These are phyloP conservation scores for Ellobius talpinus DNA, from an alignment of 2,113 vertebrate species.

Conservation along the genomic window DNA sequence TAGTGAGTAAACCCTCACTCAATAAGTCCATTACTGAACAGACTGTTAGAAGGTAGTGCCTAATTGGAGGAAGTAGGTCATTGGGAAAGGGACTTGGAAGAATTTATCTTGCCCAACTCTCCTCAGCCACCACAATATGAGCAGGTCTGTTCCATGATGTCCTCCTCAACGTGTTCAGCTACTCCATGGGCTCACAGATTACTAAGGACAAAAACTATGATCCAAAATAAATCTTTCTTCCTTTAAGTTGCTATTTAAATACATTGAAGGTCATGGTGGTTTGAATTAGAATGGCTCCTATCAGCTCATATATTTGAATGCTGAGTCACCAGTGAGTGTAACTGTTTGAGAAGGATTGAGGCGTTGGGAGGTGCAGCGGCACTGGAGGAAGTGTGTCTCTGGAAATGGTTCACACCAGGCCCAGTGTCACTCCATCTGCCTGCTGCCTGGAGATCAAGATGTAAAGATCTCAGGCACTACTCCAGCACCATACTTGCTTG, in stretches of 20 bases:
- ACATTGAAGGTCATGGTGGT: neutral
- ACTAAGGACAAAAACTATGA: neutral
- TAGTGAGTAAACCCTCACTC: neutral
- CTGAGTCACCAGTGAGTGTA: too few relatives aligned
- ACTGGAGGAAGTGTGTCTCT: too few relatives aligned
- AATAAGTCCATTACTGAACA: neutral
- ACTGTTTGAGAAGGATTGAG: too few relatives aligned
- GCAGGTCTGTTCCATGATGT: neutral
- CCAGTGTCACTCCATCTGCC: too few relatives aligned
- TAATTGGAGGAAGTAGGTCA: neutral
- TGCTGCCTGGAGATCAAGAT: too few relatives aligned
- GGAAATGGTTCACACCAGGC: too few relatives aligned
- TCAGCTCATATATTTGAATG: too few relatives aligned
- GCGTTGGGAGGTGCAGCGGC: too few relatives aligned
- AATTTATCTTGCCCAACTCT: neutral
- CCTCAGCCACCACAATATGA: neutral
- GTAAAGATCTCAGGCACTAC: too few relatives aligned
- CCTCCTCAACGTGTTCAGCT: neutral
- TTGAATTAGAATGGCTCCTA: too few relatives aligned
- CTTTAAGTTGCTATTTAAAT: neutral
- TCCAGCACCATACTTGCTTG: too few relatives aligned
- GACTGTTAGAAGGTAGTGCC: neutral
- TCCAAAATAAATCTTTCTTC: neutral
- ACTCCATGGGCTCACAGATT: neutral
- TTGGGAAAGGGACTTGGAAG: neutral